Evolutionary conservation across 2,797 vertebrate genomes (phyloP), one percentile per base, ranked within the genome.

Genomic region (Chelon labrosus): DNA sequence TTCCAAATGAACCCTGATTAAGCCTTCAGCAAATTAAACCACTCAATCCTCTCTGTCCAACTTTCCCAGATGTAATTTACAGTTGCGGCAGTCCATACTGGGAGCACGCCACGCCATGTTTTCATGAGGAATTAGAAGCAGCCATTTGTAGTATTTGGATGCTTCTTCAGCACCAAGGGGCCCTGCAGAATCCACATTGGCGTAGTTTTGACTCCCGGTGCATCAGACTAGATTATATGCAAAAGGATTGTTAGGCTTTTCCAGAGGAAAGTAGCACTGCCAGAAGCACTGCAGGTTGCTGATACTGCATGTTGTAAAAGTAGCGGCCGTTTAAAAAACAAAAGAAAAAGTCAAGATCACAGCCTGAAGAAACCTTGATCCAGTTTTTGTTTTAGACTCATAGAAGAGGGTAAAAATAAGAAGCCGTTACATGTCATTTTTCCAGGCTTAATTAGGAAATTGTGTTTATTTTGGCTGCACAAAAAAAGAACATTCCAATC

Each of bases 1-100:
- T 80, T 89, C 80, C 77, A 85, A 79, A 74, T 77, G 62, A 90
- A 83, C 63, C 66, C 70, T 22, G 86, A 89, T 88, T 89, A 89
- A 86, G 61, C 69, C 74, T 67, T 75, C 49, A 35, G 54, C 75
- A 82, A 86, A 88, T 90, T 89, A 87, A 92, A 86, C 67, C 72
- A 76, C 69, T 70, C 80, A 86, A 90, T 89, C 85, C 84, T 74
- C 76, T 83, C 72, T 55, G 17, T 68, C 46, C 65, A 85, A 72
- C 58, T 57, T 47, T 58, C 52, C 56, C 70, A 78, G 69, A 79
- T 75, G 27, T 66, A 5, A 66, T 65, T 86, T 80, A 73, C 64
- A 71, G 75, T 56, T 59, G 62, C 60, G 49, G 52, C 16, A n/a
- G 60, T 65, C 64, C 73, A 50, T 64, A 22, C 25, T 60, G 46